These are phyloP conservation scores for Heterodera filipjevi DNA, from an alignment of 2,888 invertebrate genomes.

Conservation along the genomic window DNA sequence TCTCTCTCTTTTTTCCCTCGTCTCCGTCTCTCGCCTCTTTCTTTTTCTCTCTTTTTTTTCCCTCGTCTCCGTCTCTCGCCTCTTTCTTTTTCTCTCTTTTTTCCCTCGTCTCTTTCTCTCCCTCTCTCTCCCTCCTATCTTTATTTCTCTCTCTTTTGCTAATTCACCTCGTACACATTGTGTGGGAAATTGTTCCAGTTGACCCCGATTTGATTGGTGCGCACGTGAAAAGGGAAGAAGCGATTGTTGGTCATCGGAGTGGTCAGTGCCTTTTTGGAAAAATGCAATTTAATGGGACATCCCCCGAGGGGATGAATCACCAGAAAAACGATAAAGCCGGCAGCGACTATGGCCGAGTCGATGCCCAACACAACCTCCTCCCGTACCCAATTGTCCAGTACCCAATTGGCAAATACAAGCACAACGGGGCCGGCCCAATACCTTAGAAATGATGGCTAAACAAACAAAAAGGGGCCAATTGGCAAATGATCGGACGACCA, in stretches of 20 bases:
- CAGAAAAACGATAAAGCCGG: conserved; percentile 77
- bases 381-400: conserved; percentile 80
- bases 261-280: conserved; percentile 75
- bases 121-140: background rate
- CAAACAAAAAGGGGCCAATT: background rate
- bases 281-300: background rate
- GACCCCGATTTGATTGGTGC: conserved; percentile 76
- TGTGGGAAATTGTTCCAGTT: conserved; percentile 46
- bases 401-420: conserved; percentile 78
- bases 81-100: too few species aligned
- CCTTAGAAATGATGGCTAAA: conserved; percentile 66
- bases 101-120: too few species aligned
- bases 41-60: too few species aligned
- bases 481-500: conserved; percentile 71
- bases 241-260: conserved; percentile 83
- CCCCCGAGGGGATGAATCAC: conserved; percentile 67
- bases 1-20: too few species aligned
- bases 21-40: too few species aligned
- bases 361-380: conserved; percentile 78
- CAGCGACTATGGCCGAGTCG: conserved; percentile 73
- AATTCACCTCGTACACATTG: conserved; percentile 44
- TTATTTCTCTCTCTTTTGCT: too few species aligned
- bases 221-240: conserved; percentile 87
- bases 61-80: too few species aligned
- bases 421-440: conserved; percentile 82